A percentile compares a stretch with the other conserved stretches of the same genome.
Conservation (phyloP, 2,888 invertebrate genomes). For the Limenitis camilla region DNA sequence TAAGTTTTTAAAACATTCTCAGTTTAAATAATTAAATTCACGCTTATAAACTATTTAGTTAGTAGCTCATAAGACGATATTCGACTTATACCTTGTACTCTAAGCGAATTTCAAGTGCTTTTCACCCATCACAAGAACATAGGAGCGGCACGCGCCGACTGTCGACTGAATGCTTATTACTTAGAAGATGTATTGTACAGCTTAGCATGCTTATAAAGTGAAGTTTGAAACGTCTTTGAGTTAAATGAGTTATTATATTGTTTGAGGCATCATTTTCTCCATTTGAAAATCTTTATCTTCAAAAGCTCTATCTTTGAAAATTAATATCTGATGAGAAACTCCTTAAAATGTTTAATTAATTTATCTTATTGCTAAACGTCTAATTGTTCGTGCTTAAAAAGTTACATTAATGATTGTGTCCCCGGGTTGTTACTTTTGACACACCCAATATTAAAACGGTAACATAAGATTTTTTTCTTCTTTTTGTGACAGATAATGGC, state of each 20-base stretch:
- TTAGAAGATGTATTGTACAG: constrained; percentile 48
- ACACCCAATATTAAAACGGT: too few species aligned
- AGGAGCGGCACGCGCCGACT: constrained; percentile 42
- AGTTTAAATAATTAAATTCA: too few species aligned
- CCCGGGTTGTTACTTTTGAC: too few species aligned
- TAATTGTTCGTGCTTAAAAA: too few species aligned
- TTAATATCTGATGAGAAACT: background rate
- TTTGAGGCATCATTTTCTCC: background rate
- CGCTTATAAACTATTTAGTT: background rate
- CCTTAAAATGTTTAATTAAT: too few species aligned
- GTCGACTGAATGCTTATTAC: constrained; percentile 56
- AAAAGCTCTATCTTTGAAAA: background rate
- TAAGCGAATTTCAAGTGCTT: background rate
- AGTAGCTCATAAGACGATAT: background rate
- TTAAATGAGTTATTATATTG: constrained; percentile 20
- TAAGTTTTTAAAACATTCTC: too few species aligned
- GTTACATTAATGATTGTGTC: too few species aligned
- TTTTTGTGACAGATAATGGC: too few species aligned
- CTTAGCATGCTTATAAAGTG: constrained; percentile 45
- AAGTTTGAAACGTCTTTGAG: constrained; percentile 36
- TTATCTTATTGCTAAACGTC: too few species aligned
- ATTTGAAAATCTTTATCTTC: background rate
- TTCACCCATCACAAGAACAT: background rate
- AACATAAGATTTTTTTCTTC: too few species aligned
- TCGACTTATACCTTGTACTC: background rate